Evolutionary conservation across 2,113 vertebrate genomes (phyloP), one percentile per base, ranked within the genome.

Genomic region (Phaethornis superciliosus): DNA sequence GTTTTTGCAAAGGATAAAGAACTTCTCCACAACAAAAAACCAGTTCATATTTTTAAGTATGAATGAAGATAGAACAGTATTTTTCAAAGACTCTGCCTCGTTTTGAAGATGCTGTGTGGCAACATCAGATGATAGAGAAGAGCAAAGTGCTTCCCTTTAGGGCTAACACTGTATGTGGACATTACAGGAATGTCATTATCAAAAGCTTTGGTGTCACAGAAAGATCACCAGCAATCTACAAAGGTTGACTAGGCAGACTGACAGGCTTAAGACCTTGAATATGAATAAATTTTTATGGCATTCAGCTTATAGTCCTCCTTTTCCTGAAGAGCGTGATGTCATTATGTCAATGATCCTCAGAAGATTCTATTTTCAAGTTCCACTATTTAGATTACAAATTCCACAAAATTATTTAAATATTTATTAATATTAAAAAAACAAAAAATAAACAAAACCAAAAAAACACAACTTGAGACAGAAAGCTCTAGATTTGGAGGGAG

Each of bases 1-100:
- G 15, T 68, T 94, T 94, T 90, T 32, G 20, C n/a, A 35, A 91
- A 93, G 76, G 35, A 75, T 55, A 75, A 88, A 55, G n/a, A 75
- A 49, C 28, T 63, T 69, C 18, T 13, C 9, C 12, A 54, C 27
- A 81, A 5, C 7, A 26, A 35, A 85, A 94, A 86, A 76, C 16
- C 35, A 33, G 21, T 80, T 82, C 15, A 47, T 69, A 62, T 63
- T 74, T 91, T 83, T 30, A 65, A 52, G 58, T 35, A 21, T 81
- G 35, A 42, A 21, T 42, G 35, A 42, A 60, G 32, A 79, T 40
- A 83, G 27, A 83, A 35, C 2, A 35, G 6, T 54, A 46, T 64
- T 84, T 94, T 92, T 90, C 65, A 55, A 88, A 76, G 4, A 49
- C 11, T 13, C 22, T 21, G 7, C 10, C 37, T 78, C 15, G 1